Base-by-base conservation (phyloP, 2,113 vertebrate genomes). In the Bubo bubo region DNA sequence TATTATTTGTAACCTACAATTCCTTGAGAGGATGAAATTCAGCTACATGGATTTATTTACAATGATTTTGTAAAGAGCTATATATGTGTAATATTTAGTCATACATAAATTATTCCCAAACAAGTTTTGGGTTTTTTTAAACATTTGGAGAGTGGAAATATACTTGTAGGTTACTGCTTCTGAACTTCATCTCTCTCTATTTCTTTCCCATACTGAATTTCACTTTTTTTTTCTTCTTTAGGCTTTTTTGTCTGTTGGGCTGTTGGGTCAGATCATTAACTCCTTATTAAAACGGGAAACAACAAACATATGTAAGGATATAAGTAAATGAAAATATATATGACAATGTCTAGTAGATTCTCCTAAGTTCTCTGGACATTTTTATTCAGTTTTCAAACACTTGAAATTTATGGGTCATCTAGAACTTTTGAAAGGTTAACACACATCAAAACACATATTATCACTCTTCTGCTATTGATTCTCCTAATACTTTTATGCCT, bases 281-380 rank as follows among this genome's bases (percentile, higher is more conserved):
- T 23, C 28, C 4, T 45, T 88, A 56, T 28, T 50, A 32, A 39
- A 55, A 62, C 21, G 24, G 11, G 8, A 8, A 85, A 45, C 7
- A 60, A 14, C 2, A 1, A 58, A 30, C 4, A 32, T 62, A 50
- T 0, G 2, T n/a, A 80, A 18, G 23, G 26, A 30, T 12, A 37
- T 47, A 53, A 43, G 4, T 37, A 70, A 66, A 37, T 53, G 14
- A 37, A 19, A 34, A 8, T 22, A 43, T 58, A 30, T 35, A 58
- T 43, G 23, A 60, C 27, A 71, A 49, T 10, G 13, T 81, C 30
- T 37, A n/a, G 20, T 75, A 66, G 66, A 49, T 72, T 66, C 8
- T 81, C 39, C 2, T 27, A 56, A 27, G 3, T 56, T 75, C 37
- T 83, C 14, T 39, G 58, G 26, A n/a, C 4, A 9, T 16, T 73